Evolutionary conservation across 1,140 invertebrate genomes (phyloP).

Genomic region (Drosophila sturtevanti): DNA sequence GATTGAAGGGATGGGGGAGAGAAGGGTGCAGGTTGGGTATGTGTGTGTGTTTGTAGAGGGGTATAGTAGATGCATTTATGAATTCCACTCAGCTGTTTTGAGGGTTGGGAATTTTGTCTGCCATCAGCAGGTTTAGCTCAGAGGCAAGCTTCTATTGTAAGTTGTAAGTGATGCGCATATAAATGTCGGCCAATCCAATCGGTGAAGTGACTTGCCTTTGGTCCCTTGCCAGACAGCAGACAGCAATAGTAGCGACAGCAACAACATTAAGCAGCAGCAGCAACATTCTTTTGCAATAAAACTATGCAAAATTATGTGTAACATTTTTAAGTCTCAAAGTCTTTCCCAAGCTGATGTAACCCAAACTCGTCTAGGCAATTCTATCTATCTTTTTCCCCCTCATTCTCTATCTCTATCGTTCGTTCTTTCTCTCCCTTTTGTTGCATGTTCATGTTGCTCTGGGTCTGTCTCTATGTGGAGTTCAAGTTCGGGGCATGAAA

Average conservation of each 20-base stretch:
- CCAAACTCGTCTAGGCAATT: constrained; percentile 27
- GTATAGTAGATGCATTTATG: constrained; percentile 58
- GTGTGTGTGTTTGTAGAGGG: no score
- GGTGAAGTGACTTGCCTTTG: constrained; percentile 18
- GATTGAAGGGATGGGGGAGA: neutral
- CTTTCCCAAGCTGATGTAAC: constrained; percentile 42
- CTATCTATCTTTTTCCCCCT: no score
- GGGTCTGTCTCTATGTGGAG: constrained; percentile 8
- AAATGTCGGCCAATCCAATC: constrained; percentile 72
- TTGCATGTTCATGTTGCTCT: neutral
- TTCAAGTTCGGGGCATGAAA: constrained; percentile 29
- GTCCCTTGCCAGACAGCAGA: constrained; percentile 32
- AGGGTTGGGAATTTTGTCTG: constrained; percentile 41
- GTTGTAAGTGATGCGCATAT: constrained; percentile 76
- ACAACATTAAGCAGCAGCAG: constrained; percentile 6
- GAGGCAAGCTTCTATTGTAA: constrained; percentile 23
- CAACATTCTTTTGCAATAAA: constrained; percentile 67
- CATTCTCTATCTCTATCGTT: neutral
- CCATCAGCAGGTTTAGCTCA: constrained; percentile 12
- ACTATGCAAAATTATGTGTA: constrained; percentile 80
- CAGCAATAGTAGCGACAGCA: constrained; percentile 1
- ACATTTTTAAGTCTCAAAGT: constrained; percentile 41
- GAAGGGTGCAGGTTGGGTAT: no score
- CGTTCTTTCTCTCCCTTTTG: neutral
- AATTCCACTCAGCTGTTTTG: constrained; percentile 68